Evolutionary conservation across 2,888 invertebrate species (phyloP), one percentile per base, ranked within the genome.

Genomic region (Dascillus cervinus): DNA sequence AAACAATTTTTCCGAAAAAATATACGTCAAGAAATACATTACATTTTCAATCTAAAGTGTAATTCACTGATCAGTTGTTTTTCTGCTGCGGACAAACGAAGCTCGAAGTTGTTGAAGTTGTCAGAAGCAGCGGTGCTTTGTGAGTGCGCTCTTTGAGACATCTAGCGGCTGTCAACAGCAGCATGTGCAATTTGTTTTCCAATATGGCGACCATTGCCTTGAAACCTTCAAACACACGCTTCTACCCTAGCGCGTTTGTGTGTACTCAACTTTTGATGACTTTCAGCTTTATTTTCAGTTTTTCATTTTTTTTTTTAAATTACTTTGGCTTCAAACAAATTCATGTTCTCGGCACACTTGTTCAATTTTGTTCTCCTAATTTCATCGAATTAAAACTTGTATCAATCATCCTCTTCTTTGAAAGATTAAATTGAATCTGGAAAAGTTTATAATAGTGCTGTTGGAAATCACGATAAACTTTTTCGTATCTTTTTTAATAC

Each of bases 141-240:
- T 57, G 58, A 56, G 54, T 49, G 52, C 55, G 56, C 58, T 60
- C 60, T 60, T 60, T 60, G 60, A 60, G 60, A 60, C 60, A 60
- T 60, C 60, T 58, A 60, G 58, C 57, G 58, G 56, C 58, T 60
- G 60, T 60, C 60, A 60, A 48, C 37, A 44, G 47, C 60, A 60
- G 53, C 50, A 48, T 53, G 55, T 56, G 56, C 58, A 60, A 60
- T 60, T 60, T 60, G 58, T 58, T 60, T 60, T 56, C 58, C 56
- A 60, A 60, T 57, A 60, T 60, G 60, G 60, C 60, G 58, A 49
- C 55, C 50, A 47, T 42, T 46, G 49, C 51, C 50, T 39, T 39
- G 26, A 39, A 39, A 42, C 49, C 50, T 57, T 58, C 60, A 58
- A 57, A 58, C 52, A 51, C 60, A 60, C 38, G 29, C 40, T 44